These are phyloP conservation scores for Toxotes jaculatrix DNA, from an alignment of 2,113 vertebrate species.

Conservation along the genomic window DNA sequence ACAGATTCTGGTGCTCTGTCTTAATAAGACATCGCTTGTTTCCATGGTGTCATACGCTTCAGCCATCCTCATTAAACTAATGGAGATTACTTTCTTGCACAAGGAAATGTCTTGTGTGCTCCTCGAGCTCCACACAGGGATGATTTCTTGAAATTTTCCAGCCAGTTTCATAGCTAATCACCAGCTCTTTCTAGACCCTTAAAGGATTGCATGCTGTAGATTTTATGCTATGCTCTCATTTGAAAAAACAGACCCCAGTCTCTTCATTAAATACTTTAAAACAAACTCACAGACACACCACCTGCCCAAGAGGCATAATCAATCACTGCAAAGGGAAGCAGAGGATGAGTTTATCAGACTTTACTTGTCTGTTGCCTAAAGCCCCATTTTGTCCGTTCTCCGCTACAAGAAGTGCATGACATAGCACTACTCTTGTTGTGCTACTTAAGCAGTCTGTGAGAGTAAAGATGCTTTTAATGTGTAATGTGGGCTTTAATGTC, in stretches of 20 bases:
- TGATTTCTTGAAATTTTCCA: slow-evolving; percentile 14
- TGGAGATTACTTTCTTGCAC: slow-evolving; percentile 17
- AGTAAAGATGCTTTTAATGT: background rate
- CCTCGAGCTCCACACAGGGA: background rate
- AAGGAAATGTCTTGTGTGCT: slow-evolving; percentile 16
- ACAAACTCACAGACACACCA: slow-evolving; percentile 34
- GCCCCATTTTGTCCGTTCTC: background rate
- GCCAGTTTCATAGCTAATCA: slow-evolving; percentile 28
- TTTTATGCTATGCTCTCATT: slow-evolving; percentile 24
- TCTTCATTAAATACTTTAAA: slow-evolving; percentile 47
- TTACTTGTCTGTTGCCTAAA: slow-evolving; percentile 27
- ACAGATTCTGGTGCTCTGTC: slow-evolving; percentile 12
- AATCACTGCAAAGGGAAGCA: slow-evolving; percentile 41
- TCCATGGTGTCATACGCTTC: slow-evolving; percentile 33
- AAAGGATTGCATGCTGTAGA: slow-evolving; percentile 20
- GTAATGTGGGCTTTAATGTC: slow-evolving; percentile 18
- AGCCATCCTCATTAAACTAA: slow-evolving; percentile 46
- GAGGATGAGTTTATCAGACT: slow-evolving; percentile 37
- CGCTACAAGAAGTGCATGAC: slow-evolving; percentile 22
- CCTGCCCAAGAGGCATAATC: slow-evolving; percentile 39
- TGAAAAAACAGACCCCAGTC: slow-evolving; percentile 32
- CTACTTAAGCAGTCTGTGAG: background rate
- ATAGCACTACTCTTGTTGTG: background rate
- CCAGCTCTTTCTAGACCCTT: background rate
- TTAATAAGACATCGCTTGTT: slow-evolving; percentile 31